phyloP scores from a whole-genome alignment of 2,888 invertebrate species.

The Meiosimyza platycephala region DNA sequence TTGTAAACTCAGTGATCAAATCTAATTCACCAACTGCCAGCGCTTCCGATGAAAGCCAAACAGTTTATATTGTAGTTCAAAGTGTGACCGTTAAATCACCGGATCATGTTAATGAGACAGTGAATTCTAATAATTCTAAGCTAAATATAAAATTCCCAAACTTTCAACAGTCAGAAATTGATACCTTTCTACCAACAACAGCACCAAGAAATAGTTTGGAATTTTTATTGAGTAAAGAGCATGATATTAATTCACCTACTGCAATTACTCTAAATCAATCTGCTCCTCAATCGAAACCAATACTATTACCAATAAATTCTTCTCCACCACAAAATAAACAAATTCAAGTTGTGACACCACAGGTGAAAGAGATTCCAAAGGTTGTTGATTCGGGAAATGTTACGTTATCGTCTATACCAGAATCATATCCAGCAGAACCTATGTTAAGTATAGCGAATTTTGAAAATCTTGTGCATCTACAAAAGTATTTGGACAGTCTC shows the following conservation, averaged over 20 bases:
- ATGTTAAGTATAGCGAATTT: slow-evolving; percentile 33
- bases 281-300: slow-evolving; percentile 12
- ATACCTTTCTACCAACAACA: not conserved
- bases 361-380: slow-evolving; percentile 28
- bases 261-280: not conserved
- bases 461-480: slow-evolving; percentile 27
- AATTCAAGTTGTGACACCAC: slow-evolving; percentile 38
- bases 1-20: not conserved
- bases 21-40: not conserved
- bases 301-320: slow-evolving; percentile 18
- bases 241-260: not conserved
- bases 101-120: not conserved
- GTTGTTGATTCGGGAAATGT: not conserved
- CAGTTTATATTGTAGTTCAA: not conserved
- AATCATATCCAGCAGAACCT: slow-evolving; percentile 32
- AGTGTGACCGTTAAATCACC: not conserved
- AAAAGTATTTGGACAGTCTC: slow-evolving; percentile 26
- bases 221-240: too few species aligned
- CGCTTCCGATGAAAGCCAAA: slow-evolving; percentile 5
- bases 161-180: not conserved
- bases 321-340: slow-evolving; percentile 26
- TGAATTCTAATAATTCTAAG: not conserved
- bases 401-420: not conserved
- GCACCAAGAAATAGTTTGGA: not conserved
- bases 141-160: not conserved